phyloP scores from a whole-genome alignment of 2,113 vertebrate species.

The Cottus gobio region DNA sequence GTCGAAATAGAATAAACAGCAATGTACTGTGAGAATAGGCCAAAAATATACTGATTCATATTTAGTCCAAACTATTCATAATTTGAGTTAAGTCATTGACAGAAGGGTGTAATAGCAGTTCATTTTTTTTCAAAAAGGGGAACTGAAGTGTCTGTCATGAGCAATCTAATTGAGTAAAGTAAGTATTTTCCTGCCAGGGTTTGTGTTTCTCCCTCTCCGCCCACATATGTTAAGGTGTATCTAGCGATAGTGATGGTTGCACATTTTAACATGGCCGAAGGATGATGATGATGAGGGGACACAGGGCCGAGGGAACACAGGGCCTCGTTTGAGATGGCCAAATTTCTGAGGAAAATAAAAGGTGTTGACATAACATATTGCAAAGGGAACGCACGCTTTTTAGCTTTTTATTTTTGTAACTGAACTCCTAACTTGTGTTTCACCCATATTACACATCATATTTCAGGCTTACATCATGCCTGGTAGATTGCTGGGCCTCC shows the following conservation, averaged over 20 bases:
- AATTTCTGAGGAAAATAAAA: background rate
- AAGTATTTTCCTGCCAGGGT: constrained; percentile 41
- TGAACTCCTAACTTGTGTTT: constrained; percentile 6
- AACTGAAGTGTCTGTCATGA: constrained; percentile 49
- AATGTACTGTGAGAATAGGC: background rate
- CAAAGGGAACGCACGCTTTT: background rate
- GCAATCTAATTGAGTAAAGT: constrained; percentile 49
- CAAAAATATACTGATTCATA: background rate
- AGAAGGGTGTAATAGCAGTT: constrained; percentile 44
- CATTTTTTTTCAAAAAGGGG: background rate
- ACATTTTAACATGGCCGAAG: background rate
- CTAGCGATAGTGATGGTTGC: constrained; percentile 1
- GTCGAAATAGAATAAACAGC: background rate
- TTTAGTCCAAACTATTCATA: background rate
- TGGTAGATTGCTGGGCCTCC: constrained; percentile 9
- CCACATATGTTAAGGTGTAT: constrained; percentile 35
- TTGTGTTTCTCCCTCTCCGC: constrained; percentile 32
- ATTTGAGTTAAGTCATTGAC: constrained; percentile 15
- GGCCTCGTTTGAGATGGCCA: background rate
- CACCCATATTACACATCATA: constrained; percentile 1
- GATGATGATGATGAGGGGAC: background rate
- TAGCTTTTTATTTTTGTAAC: background rate
- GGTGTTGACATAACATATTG: background rate
- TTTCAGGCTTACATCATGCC: constrained; percentile 42
- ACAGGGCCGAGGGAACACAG: background rate